Percentiles rank a stretch among this genome's conserved stretches.
These are phyloP conservation scores for Protophormia terraenovae DNA, from an alignment of 2,888 invertebrate genomes.

Conservation along the genomic window DNA sequence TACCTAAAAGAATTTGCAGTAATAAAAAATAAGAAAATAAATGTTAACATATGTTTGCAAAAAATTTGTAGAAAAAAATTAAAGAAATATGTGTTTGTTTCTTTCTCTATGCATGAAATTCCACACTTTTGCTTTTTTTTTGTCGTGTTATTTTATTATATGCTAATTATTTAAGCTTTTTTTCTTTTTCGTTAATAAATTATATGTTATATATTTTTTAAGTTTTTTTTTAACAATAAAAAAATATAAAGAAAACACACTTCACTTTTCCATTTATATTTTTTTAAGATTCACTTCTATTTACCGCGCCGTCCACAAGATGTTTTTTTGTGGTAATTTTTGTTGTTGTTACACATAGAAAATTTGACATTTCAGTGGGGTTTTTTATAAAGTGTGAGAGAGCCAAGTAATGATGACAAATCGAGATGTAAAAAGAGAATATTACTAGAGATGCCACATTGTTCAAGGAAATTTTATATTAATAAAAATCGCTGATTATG, in stretches of 20 bases:
- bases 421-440: constrained; percentile 12
- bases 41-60: constrained; percentile 62
- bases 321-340: constrained; percentile 58
- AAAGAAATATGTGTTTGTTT: neutral
- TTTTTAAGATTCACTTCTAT: constrained; percentile 45
- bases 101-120: constrained; percentile 42
- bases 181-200: neutral
- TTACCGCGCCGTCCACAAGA: constrained; percentile 55
- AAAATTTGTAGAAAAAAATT: neutral
- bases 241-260: constrained; percentile 35
- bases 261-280: constrained; percentile 22
- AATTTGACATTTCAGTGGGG: constrained; percentile 59
- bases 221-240: constrained; percentile 13
- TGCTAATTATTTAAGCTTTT: neutral
- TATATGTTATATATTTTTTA: neutral
- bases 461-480: neutral
- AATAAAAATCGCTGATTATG: neutral
- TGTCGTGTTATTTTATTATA: neutral
- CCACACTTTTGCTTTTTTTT: constrained; percentile 56
- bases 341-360: constrained; percentile 58
- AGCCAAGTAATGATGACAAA: constrained; percentile 42
- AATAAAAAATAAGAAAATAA: neutral
- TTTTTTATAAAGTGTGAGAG: constrained; percentile 14
- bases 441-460: constrained; percentile 14
- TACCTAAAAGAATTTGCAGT: constrained; percentile 24